Evolutionary conservation across 2,888 invertebrate genomes (phyloP), one percentile per base, ranked within the genome.

Genomic region (Scaptomyza tumidula): DNA sequence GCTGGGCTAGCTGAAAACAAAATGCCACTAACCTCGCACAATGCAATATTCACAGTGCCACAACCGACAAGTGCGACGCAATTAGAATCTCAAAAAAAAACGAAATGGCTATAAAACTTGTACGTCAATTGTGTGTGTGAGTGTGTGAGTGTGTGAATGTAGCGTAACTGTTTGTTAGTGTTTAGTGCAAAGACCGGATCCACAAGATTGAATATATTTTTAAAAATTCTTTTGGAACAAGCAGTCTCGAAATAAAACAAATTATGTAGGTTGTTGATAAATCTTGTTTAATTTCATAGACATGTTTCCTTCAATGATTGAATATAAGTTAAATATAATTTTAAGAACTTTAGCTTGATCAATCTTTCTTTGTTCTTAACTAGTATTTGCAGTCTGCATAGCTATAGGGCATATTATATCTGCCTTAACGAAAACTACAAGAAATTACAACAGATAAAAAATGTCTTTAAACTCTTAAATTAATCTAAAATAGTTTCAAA

Each of bases 21-120:
- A 70, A 58, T 67, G 70, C 73, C 57, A 80, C 83, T 86, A 83
- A 83, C 83, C 83, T 86, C 85, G 61, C 68, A 59, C 83, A 83
- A 86, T 66, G 43, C 46, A 62, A 62, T 73, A 64, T 13, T 50
- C 45, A 10, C 16, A 64, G 62, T 80, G 58, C 50, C 50, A 39
- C 16, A 55, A 13, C 35, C 31, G 53, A 29, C 52, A 57, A 53
- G 37, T 70, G 57, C 65, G 68, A 49, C 69, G 77, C 71, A 79
- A 76, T 79, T 66, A 60, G 46, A 63, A 63, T 11, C 24, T 3
- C 16, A 41, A 41, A 41, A 33, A 6, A 33, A 6, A 33, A 10
- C 33, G 13, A 58, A 59, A 31, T 16, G 16, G 27, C 53, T 45
- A 53, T 71, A 41, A n/a, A 58, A 33, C n/a, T 19, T 13, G 11